Base-by-base conservation (phyloP, 2,888 invertebrate species). In the Ephialtes manifestator region DNA sequence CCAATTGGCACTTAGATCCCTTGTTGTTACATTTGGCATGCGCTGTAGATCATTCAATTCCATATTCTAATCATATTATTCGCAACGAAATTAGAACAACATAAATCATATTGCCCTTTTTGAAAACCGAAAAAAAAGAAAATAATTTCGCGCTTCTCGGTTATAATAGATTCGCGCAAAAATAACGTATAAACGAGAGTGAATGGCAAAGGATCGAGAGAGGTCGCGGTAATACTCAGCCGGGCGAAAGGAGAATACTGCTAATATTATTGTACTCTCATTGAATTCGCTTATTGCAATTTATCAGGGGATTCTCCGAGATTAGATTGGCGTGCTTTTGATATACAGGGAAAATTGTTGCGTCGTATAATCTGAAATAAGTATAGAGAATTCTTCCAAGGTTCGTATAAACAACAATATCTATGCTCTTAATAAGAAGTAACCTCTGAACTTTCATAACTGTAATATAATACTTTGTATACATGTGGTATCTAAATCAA, bases 181-280 rank as follows among this genome's bases (percentile, higher is more conserved):
- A 58, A 24, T 24, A 24, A 24, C 24, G 24, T 53, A 28, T 13
- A 24, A 24, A 31, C 11, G 31, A 58, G 28, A 39, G 35, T 1
- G 39, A 63, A 63, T 39, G 63, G 63, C 39, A 39, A 39, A 35
- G 8, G 18, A 63, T 65, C 51, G 67, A 67, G 76, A 76, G 76
- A 76, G 67, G 76, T 76, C 76, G 67, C 76, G 51, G 20, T 28
- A 20, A 63, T 39, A 76, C 24, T 39, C 31, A 13, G 48, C 48
- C n/a, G 31, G 31, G 10, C 31, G 31, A 60, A 35, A 60, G 31
- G n/a, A 63, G 63, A 63, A 39, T 39, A 63, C 18, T 39, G 24
- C 55, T 58, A 20, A 13, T 39, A 15, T 58, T 58, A 15, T 55
- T 58, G 13, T 58, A 58, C 4, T 15, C 28, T 58, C 13, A 11